These are phyloP conservation scores for Chironomus striatipennis DNA, from an alignment of 1,140 invertebrate species.

Conservation along the genomic window DNA sequence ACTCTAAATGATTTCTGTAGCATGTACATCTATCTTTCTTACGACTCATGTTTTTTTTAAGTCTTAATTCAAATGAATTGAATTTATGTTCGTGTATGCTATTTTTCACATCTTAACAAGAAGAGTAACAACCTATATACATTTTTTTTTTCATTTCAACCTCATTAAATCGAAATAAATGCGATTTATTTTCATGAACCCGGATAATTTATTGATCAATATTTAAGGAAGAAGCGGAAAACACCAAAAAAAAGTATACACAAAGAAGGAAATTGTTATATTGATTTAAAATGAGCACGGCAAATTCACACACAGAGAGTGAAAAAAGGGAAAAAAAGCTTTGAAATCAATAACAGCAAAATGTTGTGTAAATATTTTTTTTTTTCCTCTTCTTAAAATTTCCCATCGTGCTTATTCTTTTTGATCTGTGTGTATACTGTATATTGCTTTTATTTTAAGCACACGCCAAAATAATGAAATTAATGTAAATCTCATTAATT, in stretches of 20 bases:
- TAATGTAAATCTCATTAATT: background rate
- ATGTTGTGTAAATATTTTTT: no score
- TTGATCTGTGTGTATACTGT: background rate
- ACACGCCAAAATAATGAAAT: background rate
- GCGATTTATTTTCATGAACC: conserved; percentile 6
- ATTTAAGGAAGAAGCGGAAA: background rate
- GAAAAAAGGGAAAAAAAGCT: no score
- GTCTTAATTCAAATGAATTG: no score
- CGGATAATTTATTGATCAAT: conserved; percentile 14
- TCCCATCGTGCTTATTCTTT: background rate
- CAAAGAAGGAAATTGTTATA: background rate
- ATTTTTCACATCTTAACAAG: no score
- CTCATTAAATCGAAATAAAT: conserved; percentile 14
- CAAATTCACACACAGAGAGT: background rate
- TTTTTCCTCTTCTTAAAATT: background rate
- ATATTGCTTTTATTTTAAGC: background rate
- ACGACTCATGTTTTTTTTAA: no score
- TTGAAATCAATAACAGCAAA: no score
- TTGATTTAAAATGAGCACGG: background rate
- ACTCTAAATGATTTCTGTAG: no score
- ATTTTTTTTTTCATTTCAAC: background rate
- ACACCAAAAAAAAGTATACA: no score
- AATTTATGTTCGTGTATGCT: no score
- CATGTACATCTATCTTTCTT: no score
- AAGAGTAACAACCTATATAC: background rate